Percentiles rank a stretch among this genome's conserved stretches.
These are phyloP conservation scores for Ginglymostoma cirratum DNA, from an alignment of 2,113 vertebrate species.

Conservation along the genomic window DNA sequence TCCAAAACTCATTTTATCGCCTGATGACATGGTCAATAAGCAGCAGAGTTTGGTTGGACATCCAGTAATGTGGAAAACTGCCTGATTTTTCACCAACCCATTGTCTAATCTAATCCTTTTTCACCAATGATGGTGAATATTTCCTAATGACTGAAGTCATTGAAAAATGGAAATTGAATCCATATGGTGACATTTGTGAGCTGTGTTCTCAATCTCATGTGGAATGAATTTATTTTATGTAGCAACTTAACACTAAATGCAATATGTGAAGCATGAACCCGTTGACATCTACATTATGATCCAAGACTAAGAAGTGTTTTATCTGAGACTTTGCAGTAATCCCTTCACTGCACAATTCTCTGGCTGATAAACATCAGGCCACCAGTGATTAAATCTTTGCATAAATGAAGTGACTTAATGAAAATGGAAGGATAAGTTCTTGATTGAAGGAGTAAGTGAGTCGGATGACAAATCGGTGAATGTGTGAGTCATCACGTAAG, in stretches of 20 bases:
- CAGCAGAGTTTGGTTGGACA: background rate
- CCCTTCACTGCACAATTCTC: background rate
- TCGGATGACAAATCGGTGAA: background rate
- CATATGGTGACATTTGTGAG: background rate
- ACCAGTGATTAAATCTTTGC: background rate
- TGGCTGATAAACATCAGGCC: background rate
- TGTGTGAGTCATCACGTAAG: background rate
- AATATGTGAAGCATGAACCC: background rate
- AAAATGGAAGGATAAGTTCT: background rate
- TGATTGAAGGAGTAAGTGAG: background rate
- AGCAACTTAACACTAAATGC: background rate
- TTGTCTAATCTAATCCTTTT: background rate
- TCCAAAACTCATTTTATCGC: background rate
- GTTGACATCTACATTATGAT: background rate
- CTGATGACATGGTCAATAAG: background rate
- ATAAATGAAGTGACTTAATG: background rate
- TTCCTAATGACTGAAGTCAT: background rate
- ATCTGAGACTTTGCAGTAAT: background rate
- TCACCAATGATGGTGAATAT: background rate
- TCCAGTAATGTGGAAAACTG: background rate
- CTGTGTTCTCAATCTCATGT: background rate
- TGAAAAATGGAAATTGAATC: background rate
- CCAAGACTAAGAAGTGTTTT: background rate
- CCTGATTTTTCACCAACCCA: background rate
- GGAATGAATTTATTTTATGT: background rate